A percentile compares a stretch with the other conserved stretches of the same genome.
These are phyloP conservation scores for Dichetophora obliterata DNA, from an alignment of 2,888 invertebrate species.

Conservation along the genomic window DNA sequence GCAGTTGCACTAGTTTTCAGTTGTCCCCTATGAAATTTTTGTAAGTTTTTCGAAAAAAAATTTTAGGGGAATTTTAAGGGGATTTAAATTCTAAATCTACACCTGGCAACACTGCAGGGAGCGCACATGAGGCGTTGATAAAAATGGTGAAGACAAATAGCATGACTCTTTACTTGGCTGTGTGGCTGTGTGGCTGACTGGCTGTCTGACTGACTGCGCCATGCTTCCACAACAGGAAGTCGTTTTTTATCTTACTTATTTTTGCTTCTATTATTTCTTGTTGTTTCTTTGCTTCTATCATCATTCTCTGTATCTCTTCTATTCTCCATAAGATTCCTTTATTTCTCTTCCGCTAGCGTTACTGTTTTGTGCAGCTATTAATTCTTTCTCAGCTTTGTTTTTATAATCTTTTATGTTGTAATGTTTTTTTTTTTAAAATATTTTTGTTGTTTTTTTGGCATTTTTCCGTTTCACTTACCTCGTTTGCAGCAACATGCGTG, in stretches of 20 bases:
- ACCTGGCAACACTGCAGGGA: too few species aligned
- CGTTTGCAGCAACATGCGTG: constrained; percentile 19
- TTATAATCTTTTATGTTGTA: constrained; percentile 38
- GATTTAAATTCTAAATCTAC: too few species aligned
- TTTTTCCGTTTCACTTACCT: constrained; percentile 28
- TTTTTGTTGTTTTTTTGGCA: constrained; percentile 32
- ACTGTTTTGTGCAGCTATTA: constrained; percentile 19
- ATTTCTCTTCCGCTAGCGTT: background rate
- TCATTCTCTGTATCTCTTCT: background rate
- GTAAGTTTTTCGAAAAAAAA: too few species aligned
- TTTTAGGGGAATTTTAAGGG: too few species aligned
- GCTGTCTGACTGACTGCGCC: constrained; percentile 39
- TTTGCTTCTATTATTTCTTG: constrained; percentile 24
- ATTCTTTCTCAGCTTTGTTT: constrained; percentile 30
- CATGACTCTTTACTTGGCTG: background rate
- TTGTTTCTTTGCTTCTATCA: background rate
- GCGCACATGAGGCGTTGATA: constrained; percentile 8
- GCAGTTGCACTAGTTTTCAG: too few species aligned
- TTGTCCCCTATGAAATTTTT: too few species aligned
- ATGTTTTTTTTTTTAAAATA: constrained; percentile 34
- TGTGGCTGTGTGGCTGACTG: background rate
- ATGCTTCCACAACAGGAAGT: constrained; percentile 48
- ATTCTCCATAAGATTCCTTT: constrained; percentile 24
- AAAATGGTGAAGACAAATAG: background rate
- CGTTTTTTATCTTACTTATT: constrained; percentile 31